Base-by-base conservation (phyloP, 2,797 vertebrate genomes). In the Poeciliopsis infans region DNA sequence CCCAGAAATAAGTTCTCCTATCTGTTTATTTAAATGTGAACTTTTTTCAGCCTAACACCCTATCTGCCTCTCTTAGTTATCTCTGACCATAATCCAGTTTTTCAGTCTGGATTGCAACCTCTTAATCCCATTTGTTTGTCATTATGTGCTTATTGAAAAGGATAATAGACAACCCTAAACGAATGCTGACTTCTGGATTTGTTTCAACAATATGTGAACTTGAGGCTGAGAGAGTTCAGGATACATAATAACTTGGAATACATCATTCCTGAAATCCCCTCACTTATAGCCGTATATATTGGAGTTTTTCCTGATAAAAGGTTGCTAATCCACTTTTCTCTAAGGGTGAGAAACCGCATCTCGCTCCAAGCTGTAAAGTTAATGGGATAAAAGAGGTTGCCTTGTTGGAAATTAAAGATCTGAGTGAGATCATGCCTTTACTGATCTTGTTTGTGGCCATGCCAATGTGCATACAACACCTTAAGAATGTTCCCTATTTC, bases 91-190 rank as follows among this genome's bases (percentile, higher is more conserved):
- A 79, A 81, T 88, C 82, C 74, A 89, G 76, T 20, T 76, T 78
- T 82, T 88, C 25, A 23, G 49, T 51, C 49, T 51, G 49, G 20
- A 53, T 80, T 86, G 39, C 91, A 91, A 86, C 72, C 80, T 87
- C 80, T 85, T 85, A 80, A 91, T 89, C 77, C 49, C 81, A 89
- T 92, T 93, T 88, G 78, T 93, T 92, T 91, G 94, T 91, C 86
- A 87, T 80, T 91, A 92, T 89, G 81, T 79, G 73, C 87, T 75
- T 89, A 77, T 81, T 89, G 83, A 86, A 90, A 91, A 77, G 75
- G 80, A 81, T 87, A 83, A 82, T 82, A 70, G 77, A 66, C 25
- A 53, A 84, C 78, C 84, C 87, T 90, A 76, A 91, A 74, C 88
- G 80, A 88, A 70, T 76, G 1, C 81, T 90, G 88, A 80, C 70